These are phyloP conservation scores for Ammodramus savannarum DNA, from an alignment of 2,113 vertebrate species.

Conservation along the genomic window DNA sequence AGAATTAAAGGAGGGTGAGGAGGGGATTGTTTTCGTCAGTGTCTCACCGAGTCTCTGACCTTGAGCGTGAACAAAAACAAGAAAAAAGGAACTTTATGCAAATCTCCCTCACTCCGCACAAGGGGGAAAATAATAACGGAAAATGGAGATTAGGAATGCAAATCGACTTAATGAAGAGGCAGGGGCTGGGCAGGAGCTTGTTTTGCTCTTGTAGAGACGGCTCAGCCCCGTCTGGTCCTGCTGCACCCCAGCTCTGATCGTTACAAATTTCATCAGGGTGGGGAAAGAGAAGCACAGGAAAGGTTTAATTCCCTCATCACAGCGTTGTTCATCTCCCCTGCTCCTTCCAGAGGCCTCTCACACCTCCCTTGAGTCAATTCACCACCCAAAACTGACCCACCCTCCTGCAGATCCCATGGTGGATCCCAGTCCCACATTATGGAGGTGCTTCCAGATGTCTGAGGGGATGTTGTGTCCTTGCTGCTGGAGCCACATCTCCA, in stretches of 20 bases:
- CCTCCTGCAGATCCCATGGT: fast-evolving
- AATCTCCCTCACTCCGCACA: conserved; percentile 56
- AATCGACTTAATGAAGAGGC: conserved; percentile 61
- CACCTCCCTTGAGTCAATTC: not conserved
- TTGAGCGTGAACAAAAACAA: conserved; percentile 69
- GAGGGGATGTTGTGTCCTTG: fast-evolving
- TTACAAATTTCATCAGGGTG: not conserved
- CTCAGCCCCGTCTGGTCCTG: not conserved
- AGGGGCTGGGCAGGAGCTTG: conserved; percentile 47
- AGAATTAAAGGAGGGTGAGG: conserved; percentile 63
- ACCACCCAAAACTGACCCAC: fast-evolving
- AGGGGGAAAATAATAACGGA: conserved; percentile 61
- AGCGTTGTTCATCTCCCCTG: not conserved
- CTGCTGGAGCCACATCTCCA: not conserved
- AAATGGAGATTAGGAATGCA: conserved; percentile 70
- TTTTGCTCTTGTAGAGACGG: conserved; percentile 24
- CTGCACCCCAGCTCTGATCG: conserved; percentile 15
- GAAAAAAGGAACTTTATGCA: conserved; percentile 71
- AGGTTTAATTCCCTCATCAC: conserved; percentile 11
- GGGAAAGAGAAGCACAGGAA: not conserved
- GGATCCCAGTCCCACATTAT: fast-evolving
- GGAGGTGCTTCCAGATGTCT: fast-evolving
- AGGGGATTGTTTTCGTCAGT: conserved; percentile 60
- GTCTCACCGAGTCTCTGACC: conserved; percentile 69
- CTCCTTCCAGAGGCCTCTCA: not conserved